phyloP scores from a whole-genome alignment of 2,888 invertebrate species.

The Ectemnius lituratus region DNA sequence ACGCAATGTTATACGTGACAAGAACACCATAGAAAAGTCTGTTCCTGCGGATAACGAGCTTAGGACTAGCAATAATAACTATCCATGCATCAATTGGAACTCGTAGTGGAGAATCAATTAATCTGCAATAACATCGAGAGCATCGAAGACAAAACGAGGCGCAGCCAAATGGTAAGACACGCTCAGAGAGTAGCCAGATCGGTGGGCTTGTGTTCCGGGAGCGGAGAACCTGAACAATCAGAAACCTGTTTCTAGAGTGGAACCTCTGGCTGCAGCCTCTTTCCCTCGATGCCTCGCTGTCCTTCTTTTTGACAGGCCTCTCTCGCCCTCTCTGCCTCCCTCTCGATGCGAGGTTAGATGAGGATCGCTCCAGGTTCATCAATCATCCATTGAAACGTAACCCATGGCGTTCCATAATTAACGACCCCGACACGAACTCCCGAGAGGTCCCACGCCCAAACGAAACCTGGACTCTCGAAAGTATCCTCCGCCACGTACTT shows the following conservation, averaged over 20 bases:
- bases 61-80: too few species aligned
- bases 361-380: slow-evolving; percentile 70
- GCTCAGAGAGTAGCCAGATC: slow-evolving; percentile 49
- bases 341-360: slow-evolving; percentile 60
- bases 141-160: slow-evolving; percentile 26
- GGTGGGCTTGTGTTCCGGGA: slow-evolving; percentile 53
- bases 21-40: too few species aligned
- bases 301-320: slow-evolving; percentile 31
- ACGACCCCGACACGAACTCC: slow-evolving; percentile 68
- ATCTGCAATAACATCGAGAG: slow-evolving; percentile 40
- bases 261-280: slow-evolving; percentile 57
- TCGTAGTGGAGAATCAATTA: slow-evolving; percentile 26
- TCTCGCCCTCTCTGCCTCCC: slow-evolving; percentile 35
- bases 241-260: slow-evolving; percentile 69
- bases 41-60: too few species aligned
- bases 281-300: slow-evolving; percentile 42
- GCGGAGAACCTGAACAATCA: slow-evolving; percentile 62
- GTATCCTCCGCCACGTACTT: slow-evolving; percentile 38
- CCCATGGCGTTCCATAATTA: slow-evolving; percentile 75
- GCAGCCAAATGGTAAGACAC: slow-evolving; percentile 39
- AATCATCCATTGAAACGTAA: slow-evolving; percentile 75
- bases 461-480: slow-evolving; percentile 48
- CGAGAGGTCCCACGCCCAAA: slow-evolving; percentile 69
- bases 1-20: too few species aligned
- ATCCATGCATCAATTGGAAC: too few species aligned